phyloP scores from a whole-genome alignment of 2,113 vertebrate genomes.

The Lota lota region DNA sequence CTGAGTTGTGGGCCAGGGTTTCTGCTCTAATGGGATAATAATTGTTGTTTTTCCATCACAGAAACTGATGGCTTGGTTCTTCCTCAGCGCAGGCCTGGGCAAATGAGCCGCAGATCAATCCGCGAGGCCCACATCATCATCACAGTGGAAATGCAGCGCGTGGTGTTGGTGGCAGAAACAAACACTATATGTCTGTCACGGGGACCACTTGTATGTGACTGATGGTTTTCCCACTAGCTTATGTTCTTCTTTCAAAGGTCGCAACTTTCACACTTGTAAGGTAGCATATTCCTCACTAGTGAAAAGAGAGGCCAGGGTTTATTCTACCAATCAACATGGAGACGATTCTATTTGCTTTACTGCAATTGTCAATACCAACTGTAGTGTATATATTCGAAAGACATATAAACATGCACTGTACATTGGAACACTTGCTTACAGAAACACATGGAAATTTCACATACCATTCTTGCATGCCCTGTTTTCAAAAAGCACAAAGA shows the following conservation, averaged over 20 bases:
- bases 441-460: too few relatives aligned
- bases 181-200: conserved; percentile 18
- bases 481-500: too few relatives aligned
- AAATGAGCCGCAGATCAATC: conserved; percentile 66
- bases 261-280: conserved; percentile 12
- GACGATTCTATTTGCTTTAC: too few relatives aligned
- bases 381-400: too few relatives aligned
- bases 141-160: not conserved
- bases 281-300: conserved; percentile 47
- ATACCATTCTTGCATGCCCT: too few relatives aligned
- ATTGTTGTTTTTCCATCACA: conserved; percentile 56
- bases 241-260: not conserved
- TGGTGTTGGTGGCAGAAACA: conserved; percentile 18
- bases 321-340: conserved; percentile 8
- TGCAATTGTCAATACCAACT: too few relatives aligned
- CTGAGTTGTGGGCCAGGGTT: conserved; percentile 47
- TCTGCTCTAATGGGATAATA: conserved; percentile 65
- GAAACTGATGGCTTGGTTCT: conserved; percentile 24
- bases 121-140: conserved; percentile 1
- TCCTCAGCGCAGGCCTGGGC: conserved; percentile 36
- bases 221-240: not conserved
- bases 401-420: too few relatives aligned
- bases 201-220: not conserved
- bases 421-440: too few relatives aligned
- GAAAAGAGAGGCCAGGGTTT: conserved; percentile 30